phyloP scores from a whole-genome alignment of 1,140 invertebrate species.

The Orius laevigatus region DNA sequence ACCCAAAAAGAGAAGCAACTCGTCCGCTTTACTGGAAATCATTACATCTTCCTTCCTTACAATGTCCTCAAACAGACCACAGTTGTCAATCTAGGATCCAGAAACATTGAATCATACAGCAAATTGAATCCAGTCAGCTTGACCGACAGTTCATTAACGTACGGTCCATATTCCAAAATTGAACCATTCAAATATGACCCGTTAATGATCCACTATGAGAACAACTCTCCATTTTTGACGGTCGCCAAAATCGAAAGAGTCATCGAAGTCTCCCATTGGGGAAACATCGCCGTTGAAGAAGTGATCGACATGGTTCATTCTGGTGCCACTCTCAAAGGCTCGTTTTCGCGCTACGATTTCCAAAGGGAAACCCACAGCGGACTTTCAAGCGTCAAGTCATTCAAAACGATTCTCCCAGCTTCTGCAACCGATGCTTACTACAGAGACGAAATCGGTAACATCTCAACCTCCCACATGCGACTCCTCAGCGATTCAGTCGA shows the following conservation, averaged over 20 bases:
- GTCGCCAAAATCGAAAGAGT: slow-evolving; percentile 68
- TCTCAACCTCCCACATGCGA: slow-evolving; percentile 89
- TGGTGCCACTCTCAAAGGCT: slow-evolving; percentile 81
- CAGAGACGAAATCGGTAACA: slow-evolving; percentile 97
- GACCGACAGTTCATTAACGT: slow-evolving; percentile 59
- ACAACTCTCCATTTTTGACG: slow-evolving; percentile 88
- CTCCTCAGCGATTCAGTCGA: slow-evolving; percentile 82
- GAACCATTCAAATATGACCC: slow-evolving; percentile 41
- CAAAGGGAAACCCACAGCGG: slow-evolving; percentile 75
- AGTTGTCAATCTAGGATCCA: slow-evolving; percentile 54
- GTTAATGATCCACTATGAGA: slow-evolving; percentile 83
- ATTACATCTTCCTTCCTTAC: slow-evolving; percentile 76
- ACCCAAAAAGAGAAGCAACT: slow-evolving; percentile 86
- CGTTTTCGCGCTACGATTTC: slow-evolving; percentile 92
- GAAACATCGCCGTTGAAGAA: slow-evolving; percentile 95
- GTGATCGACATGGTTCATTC: slow-evolving; percentile 79
- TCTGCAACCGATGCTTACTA: slow-evolving; percentile 85
- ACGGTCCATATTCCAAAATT: slow-evolving; percentile 75
- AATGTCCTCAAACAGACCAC: slow-evolving; percentile 62
- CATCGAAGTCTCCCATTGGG: slow-evolving; percentile 98
- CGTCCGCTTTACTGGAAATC: slow-evolving; percentile 68
- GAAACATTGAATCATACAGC: slow-evolving; percentile 69
- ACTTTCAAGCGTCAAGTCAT: slow-evolving; percentile 74
- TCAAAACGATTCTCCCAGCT: slow-evolving; percentile 83
- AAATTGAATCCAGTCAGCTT: slow-evolving; percentile 70